Evolutionary conservation across 2,113 vertebrate species (phyloP), one percentile per base, ranked within the genome.

Genomic region (Coturnix japonica): DNA sequence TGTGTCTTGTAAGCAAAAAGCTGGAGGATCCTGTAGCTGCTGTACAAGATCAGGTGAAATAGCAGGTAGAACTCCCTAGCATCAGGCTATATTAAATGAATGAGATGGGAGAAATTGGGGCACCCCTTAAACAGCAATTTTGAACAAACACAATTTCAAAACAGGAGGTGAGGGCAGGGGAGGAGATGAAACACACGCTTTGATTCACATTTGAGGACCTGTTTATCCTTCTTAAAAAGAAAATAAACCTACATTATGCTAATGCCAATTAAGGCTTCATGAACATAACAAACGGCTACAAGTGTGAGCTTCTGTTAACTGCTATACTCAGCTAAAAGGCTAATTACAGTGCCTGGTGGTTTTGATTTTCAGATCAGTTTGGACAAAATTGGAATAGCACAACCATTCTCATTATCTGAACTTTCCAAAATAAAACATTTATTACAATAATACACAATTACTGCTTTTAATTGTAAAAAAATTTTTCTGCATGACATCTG

Each of bases 11-110:
- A 71, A 77, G 39, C 56, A 89, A 69, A 92, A 93, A 69, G 14
- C 49, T 83, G 73, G 23, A n/a, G 13, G 49, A 71, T 67, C 65
- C 54, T 8, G 2, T 84, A 78, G 85, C 33, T 84, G 33, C 46
- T 80, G 78, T 53, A 87, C 44, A 84, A 91, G 65, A 85, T 80
- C 65, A 89, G 37, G 91, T 81, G 30, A 73, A 60, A 80, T 30
- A 89, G 18, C 20, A 63, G 64, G 63, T 61, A 64, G 54, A 78
- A 82, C 77, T 95, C 61, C 67, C n/a, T 22, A 90, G 37, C 11
- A 85, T 84, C 69, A 81, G 30, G 66, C 12, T 80, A 13, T 18
- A 85, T 39, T 75, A 92, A 46, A 79, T 39, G n/a, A 81, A 77
- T 43, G 23, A 81, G 8, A 7, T 63, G 47, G 63, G 6, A 75